Base-by-base conservation (phyloP, 2,888 invertebrate genomes). In the Cephus nigrinus region DNA sequence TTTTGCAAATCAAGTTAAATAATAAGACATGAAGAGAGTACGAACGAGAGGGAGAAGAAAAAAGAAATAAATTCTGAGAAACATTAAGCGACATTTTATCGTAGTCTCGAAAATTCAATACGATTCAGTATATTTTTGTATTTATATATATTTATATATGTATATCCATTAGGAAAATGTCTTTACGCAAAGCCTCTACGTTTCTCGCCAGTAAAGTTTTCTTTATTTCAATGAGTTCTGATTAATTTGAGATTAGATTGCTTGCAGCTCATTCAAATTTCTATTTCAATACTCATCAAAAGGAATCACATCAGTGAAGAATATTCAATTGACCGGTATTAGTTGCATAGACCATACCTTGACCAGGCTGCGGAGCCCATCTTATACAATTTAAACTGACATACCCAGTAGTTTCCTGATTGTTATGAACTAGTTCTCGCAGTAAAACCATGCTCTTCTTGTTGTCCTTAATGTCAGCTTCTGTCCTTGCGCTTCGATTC, bases 311-410 rank as follows among this genome's bases (percentile, higher is more conserved):
- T 55, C 84, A 90, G 83, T 88, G 88, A 90, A 96, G 93, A 85
- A 96, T 94, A 87, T 95, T 95, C 82, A 97, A 93, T 87, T 96
- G 95, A 76, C 97, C 97, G 31, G 95, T 95, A 90, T 96, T 97
- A 83, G 97, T 97, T 33, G 96, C 97, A 91, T 96, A 97, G 75
- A 97, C 95, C 78, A 97, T 93, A 2, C 97, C 97, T 88, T 97
- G 96, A 0, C 97, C 97, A 0, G 96, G 94, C 74, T 94, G 94
- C 0, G 97, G 97, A 77, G 96, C 94, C 97, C 97, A 97, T 77
- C 96, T 93, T 76, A 97, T 95, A 86, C 97, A 97, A 92, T 97
- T 97, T 73, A 97, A 93, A 89, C 95, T 96, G 78, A 95, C 95
- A 86, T 95, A 94, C 74, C 94, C 94, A 73, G 94, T 89, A n/a